These are phyloP conservation scores for Echinops telfairi DNA, from an alignment of 2,113 vertebrate genomes.

Conservation along the genomic window DNA sequence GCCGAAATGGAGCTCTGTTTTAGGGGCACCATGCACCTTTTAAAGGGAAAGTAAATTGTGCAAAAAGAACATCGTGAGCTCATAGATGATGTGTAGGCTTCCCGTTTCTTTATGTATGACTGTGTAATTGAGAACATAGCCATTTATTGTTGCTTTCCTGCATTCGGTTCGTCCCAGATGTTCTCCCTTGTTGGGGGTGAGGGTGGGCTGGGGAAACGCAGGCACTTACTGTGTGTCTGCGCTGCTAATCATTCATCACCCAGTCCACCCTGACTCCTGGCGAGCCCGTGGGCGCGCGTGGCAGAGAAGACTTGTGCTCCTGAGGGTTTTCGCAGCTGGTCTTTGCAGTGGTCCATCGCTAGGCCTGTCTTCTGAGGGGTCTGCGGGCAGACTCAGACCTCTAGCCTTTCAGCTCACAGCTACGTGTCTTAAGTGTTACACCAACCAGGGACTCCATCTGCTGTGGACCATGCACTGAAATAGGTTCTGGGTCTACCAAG, in stretches of 20 bases:
- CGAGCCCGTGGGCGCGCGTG: not conserved
- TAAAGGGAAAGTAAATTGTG: conserved; percentile 40
- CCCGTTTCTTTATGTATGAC: conserved; percentile 2
- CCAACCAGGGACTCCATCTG: not conserved
- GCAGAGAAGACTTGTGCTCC: not conserved
- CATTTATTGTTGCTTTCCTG: conserved; percentile 13
- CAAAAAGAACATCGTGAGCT: conserved; percentile 49
- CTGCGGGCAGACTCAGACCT: not conserved
- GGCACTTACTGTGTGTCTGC: conserved; percentile 18
- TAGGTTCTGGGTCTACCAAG: not conserved
- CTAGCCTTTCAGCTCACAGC: not conserved
- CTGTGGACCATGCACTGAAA: not conserved
- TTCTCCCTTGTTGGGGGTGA: conserved; percentile 2
- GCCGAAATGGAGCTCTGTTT: not conserved
- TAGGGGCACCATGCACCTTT: not conserved
- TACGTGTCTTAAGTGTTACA: not conserved
- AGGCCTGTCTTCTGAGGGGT: not conserved
- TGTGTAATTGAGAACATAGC: conserved; percentile 44
- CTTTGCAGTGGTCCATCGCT: not conserved
- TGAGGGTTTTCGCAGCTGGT: not conserved
- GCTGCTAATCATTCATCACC: not conserved
- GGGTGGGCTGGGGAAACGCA: not conserved
- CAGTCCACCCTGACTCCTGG: not conserved
- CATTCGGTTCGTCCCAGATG: conserved; percentile 16
- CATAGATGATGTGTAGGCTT: not conserved